Base-by-base conservation (phyloP, 2,797 vertebrate genomes). In the Kryptolebias ocellatus region DNA sequence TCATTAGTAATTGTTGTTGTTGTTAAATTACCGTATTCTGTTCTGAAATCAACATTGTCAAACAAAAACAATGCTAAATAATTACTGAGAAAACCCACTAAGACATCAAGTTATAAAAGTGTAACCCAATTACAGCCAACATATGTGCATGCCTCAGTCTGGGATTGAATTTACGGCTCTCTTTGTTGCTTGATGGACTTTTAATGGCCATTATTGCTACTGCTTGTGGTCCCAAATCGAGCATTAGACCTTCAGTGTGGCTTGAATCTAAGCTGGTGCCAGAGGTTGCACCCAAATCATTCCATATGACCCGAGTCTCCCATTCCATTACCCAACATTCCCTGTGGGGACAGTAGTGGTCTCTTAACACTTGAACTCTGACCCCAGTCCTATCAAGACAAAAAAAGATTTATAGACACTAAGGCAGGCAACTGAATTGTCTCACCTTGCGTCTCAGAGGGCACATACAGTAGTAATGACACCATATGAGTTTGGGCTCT, bases 311-410 rank as follows among this genome's bases (percentile, higher is more conserved):
- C 90, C 53, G 70, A 78, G 86, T 90, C 90, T 91, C 88, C 93
- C 92, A 83, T 93, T 93, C 94, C 93, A 93, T 95, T 94, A 92
- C 92, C 90, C 89, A 87, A 56, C 87, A 87, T 87, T 91, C 93
- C 93, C 94, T 87, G 83, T 63, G 92, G 92, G 91, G 91, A 91
- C 84, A 89, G 81, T 80, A 0, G 47, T 68, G 85, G 91, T 95
- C 94, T 92, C 91, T 83, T 83, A 93, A 83, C 92, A 90, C 91
- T 94, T 95, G 95, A 95, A 94, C 94, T 90, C 76, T 84, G 93
- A 95, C 94, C 94, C 87, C 54, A 15, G 71, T 75, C 67, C 83
- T 90, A 93, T 95, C 93, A 93, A 82, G 70, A 82, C 83, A 74
- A 85, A 84, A 24, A 89, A 83, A 90, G 94, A 91, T 94, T 93